Evolutionary conservation across 2,113 vertebrate species (phyloP), one percentile per base, ranked within the genome.

Genomic region (Chiloscyllium plagiosum): DNA sequence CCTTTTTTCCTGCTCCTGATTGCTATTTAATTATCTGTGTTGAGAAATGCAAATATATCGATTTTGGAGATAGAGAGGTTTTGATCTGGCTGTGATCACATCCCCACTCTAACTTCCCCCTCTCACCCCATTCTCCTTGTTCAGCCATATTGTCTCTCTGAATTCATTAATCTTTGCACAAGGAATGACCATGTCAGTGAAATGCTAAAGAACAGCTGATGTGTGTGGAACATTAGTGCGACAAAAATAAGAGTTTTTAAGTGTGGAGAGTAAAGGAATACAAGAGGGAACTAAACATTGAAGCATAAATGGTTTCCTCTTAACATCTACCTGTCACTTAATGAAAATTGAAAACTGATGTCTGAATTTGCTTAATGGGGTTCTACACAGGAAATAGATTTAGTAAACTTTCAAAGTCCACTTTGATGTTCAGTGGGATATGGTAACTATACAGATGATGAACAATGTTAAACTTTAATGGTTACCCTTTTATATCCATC

Each of bases 361-460:
- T 70, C 68, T 70, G 26, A 47, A 70, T 94, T 70, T 29, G 42
- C 22, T 70, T 94, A 70, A 94, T 94, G 93, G 42, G 42, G 65
- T 70, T 94, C 70, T 94, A 94, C 65, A 7, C 93, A 94, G 93
- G 93, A 94, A 94, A 70, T 37, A 94, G 66, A 94, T 94, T 94
- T 70, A 94, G 47, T 72, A 70, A 50, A 94, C 47, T 94, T 94
- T 94, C 93, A 94, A 94, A 70, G 22, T n/a, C 93, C 37, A 66
- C 93, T 94, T 94, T 94, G 93, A 94, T 94, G 93, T 68, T 68
- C 66, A 70, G 66, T 37, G 26, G 92, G 92, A 5, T 56, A 94
- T 69, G 42, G 92, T 94, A 47, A 68, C 19, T 0, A 70, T 10
- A 47, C 22, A 42, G 93, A 72, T 50, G 93, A 94, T 22, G 47